These are phyloP conservation scores for Podocnemis expansa DNA, from an alignment of 2,113 vertebrate species.

Conservation along the genomic window DNA sequence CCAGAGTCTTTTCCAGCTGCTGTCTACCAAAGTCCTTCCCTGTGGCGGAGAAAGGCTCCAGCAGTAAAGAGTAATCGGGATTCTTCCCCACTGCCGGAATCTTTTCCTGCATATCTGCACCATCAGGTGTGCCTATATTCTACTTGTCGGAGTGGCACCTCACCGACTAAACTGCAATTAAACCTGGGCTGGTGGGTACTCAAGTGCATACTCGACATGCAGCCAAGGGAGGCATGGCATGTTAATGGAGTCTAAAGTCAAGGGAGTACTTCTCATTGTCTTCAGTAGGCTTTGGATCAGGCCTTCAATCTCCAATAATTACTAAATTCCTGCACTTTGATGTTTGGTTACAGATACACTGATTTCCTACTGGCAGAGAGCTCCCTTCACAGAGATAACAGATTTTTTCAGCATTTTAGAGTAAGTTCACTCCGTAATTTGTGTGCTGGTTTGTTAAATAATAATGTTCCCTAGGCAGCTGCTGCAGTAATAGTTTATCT, in stretches of 20 bases:
- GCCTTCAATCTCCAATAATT: background rate
- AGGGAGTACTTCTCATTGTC: background rate
- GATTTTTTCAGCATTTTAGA: slow-evolving; percentile 99
- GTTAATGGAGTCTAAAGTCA: background rate
- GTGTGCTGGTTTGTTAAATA: background rate
- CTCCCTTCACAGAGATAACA: slow-evolving; percentile 92
- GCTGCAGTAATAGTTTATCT: background rate
- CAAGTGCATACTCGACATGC: background rate
- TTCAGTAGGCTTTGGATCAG: background rate
- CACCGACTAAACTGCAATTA: background rate
- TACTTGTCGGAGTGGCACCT: background rate
- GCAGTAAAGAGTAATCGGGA: background rate
- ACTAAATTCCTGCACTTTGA: background rate
- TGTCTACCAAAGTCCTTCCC: too few species aligned
- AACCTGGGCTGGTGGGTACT: background rate
- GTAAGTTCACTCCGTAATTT: slow-evolving; percentile 80
- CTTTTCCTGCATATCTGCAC: background rate
- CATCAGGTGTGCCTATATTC: background rate
- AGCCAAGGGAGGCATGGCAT: background rate
- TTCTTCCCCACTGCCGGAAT: background rate
- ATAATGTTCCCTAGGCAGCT: background rate
- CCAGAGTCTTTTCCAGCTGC: background rate
- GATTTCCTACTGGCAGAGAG: slow-evolving; percentile 96
- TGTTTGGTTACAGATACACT: slow-evolving; percentile 87
- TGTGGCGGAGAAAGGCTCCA: background rate